Base-by-base conservation (phyloP, 2,888 invertebrate species). In the Phania funesta region DNA sequence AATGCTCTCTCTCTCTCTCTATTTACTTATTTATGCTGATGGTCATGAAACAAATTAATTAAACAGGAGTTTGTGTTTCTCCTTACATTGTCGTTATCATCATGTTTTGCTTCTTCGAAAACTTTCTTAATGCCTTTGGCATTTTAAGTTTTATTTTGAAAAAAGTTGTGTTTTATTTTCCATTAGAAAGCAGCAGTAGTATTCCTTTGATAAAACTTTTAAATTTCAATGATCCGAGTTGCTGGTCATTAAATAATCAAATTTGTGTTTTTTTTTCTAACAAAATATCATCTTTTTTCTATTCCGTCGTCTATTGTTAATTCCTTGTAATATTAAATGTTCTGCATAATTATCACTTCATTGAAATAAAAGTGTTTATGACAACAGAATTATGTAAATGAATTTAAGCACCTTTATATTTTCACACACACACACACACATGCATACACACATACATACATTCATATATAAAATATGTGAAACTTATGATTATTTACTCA, bases 341-440 rank as follows among this genome's bases (percentile, higher is more conserved):
- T 82, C 73, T 80, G n/a, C 75, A 75, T 82, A 83, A 80, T 84
- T 83, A 84, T 76, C 84, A 84, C 82, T 76, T 62, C 83, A 82
- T 84, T 83, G 35, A 70, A 67, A 75, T 60, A 71, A 62, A 83
- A 83, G 75, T 75, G 80, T 81, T 83, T 83, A 81, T 80, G 67
- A 50, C 78, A 62, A 70, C 41, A 67, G 50, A 78, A 75, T 75
- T 83, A 83, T 83, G 83, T 71, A 81, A 75, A 83, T 83, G 68
- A 73, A 67, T 79, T 65, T 56, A 68, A 64, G 71, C 16, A 58
- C 48, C 24, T 58, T 13, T 38, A 46, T 56, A 11, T 32, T 20
- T 58, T 16, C 35, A 24, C 48, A 18, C 13, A 56, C 24, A n/a
- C n/a, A n/a, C n/a, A n/a, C n/a, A n/a, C n/a, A n/a, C n/a, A n/a